Percentiles rank a stretch among this genome's conserved stretches.
These are phyloP conservation scores for Heliconius himera DNA, from an alignment of 1,140 invertebrate species.

Conservation along the genomic window DNA sequence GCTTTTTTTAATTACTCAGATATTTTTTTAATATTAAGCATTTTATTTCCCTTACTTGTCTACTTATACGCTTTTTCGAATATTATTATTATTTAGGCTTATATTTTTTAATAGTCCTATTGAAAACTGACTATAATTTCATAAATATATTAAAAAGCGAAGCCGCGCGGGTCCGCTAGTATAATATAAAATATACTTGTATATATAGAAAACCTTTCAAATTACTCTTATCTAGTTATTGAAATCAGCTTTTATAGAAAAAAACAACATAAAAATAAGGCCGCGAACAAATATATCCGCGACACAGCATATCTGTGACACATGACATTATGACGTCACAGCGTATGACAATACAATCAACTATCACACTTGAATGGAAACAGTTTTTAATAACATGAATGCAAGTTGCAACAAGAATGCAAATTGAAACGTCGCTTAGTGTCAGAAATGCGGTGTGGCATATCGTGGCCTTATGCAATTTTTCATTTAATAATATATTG, in stretches of 20 bases:
- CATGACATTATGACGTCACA: constrained; percentile 18
- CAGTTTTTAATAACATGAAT: constrained; percentile 60
- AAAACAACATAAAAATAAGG: background rate
- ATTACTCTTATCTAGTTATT: background rate
- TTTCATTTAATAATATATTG: constrained; percentile 20
- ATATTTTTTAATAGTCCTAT: too few species aligned
- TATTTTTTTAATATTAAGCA: too few species aligned
- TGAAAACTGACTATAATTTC: too few species aligned
- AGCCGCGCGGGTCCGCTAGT: too few species aligned
- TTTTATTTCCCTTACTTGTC: too few species aligned
- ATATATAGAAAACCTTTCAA: too few species aligned
- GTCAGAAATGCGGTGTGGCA: constrained; percentile 54
- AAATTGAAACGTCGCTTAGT: constrained; percentile 74
- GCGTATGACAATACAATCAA: constrained; percentile 20
- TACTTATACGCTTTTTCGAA: too few species aligned
- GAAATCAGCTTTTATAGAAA: background rate
- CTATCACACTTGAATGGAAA: constrained; percentile 26
- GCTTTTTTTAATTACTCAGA: too few species aligned
- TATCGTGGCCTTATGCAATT: constrained; percentile 55
- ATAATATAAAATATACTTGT: too few species aligned
- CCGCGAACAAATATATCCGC: background rate
- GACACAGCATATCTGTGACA: background rate
- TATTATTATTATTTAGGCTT: too few species aligned
- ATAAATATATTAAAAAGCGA: too few species aligned
- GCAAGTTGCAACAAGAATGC: constrained; percentile 65